Evolutionary conservation across 1,140 invertebrate genomes (phyloP), one percentile per base, ranked within the genome.

Genomic region (Diachasmimorpha longicaudata): DNA sequence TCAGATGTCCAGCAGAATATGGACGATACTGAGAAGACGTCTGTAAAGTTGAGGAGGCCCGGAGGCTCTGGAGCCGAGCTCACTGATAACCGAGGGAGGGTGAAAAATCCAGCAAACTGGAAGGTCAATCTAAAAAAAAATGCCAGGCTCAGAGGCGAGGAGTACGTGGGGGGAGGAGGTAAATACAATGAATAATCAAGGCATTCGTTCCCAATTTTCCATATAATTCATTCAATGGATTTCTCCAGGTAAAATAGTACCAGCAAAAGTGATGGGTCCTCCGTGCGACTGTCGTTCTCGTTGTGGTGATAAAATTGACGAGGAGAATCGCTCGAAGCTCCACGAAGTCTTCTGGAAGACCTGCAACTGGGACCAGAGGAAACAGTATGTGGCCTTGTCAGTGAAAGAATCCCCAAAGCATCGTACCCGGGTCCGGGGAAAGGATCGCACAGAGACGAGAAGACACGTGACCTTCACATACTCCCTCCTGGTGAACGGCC

Each of bases 41-140:
- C 55, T 19, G 14, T 39, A 67, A 79, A 58, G 75, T 67, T 58
- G n/a, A 63, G 52, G 67, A 78, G 75, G 72, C 42, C 72, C 36
- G 25, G 69, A 55, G 0, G 72, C 80, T 21, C 23, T 21, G 9
- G 74, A 77, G 44, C 9, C 21, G n/a, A n/a, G 9, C 25, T n/a
- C 8, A 0, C 2, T n/a, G 66, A 68, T 14, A 68, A 16, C 31
- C 31, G 66, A 16, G 31, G 79, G 71, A 77, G 75, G 71, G 58
- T 68, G 25, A 83, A 82, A 74, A 77, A 83, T 71, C 79, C 81
- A 10, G 81, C 82, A 44, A 48, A 68, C 25, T 84, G 81, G 80
- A 83, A 83, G 75, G 78, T 83, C 0, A 83, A 83, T 19, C 31
- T 84, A 0, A 82, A 82, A 39, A 83, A 84, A 72, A 82, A 80